These are phyloP conservation scores for Antedon mediterranea DNA, from an alignment of 53 echinoderm and acorn worm genomes.

Conservation along the genomic window DNA sequence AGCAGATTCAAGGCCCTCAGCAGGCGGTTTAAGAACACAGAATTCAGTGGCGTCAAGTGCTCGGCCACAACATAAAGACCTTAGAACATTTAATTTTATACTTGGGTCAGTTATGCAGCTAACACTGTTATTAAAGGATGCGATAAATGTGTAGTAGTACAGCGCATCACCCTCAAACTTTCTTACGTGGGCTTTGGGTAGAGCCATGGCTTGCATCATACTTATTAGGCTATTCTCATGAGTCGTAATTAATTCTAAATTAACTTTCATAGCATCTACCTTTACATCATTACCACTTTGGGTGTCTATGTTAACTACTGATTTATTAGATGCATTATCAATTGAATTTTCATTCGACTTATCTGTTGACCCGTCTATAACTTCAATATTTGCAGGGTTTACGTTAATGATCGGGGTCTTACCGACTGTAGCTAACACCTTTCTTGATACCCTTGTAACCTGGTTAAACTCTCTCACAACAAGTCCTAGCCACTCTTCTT, in stretches of 20 bases:
- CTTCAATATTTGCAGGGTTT: neutral
- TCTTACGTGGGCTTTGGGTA: constrained; percentile 15
- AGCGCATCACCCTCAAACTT: constrained; percentile 29
- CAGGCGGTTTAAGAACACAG: constrained; percentile 24
- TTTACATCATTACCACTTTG: neutral
- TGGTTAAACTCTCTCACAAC: constrained; percentile 2
- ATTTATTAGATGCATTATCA: neutral
- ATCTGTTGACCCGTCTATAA: neutral
- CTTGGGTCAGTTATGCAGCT: constrained; percentile 16
- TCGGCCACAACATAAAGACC: constrained; percentile 20
- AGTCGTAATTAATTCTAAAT: no score
- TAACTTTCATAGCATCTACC: no score
- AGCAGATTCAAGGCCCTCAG: constrained; percentile 19
- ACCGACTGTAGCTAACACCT: constrained; percentile 12
- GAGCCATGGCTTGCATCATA: constrained; percentile 1
- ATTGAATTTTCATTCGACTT: constrained; percentile 11
- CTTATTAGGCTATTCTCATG: neutral
- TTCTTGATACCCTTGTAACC: constrained; percentile 11
- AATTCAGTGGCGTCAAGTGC: constrained; percentile 23
- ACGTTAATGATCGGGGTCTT: constrained; percentile 2
- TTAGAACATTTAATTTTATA: constrained; percentile 20
- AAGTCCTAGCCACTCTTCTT: constrained; percentile 10
- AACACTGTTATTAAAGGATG: constrained; percentile 22
- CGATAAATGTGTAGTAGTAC: constrained; percentile 24
- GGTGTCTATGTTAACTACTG: neutral